These are phyloP conservation scores for Phocides pigmalion DNA, from an alignment of 1,140 invertebrate species.

Conservation along the genomic window DNA sequence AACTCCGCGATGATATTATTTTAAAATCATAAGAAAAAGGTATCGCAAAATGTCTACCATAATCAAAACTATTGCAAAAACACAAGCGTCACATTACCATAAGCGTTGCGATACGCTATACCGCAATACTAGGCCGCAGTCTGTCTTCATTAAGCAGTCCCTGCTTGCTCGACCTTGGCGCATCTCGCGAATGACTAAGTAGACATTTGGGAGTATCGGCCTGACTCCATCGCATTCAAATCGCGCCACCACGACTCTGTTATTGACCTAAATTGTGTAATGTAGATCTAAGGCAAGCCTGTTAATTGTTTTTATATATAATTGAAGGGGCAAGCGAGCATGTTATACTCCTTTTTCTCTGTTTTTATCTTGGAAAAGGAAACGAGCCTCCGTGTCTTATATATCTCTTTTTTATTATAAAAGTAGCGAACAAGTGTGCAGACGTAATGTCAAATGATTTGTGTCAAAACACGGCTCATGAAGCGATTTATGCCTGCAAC, in stretches of 20 bases:
- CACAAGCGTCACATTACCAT: not conserved
- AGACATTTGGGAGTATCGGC: conserved; percentile 52
- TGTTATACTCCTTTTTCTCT: not conserved
- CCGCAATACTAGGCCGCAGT: not conserved
- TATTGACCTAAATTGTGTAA: conserved; percentile 68
- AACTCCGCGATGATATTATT: too few species aligned
- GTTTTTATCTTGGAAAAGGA: too few species aligned
- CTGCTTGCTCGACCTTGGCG: conserved; percentile 50
- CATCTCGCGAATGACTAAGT: conserved; percentile 60
- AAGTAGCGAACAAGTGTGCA: too few species aligned
- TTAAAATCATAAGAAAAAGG: too few species aligned
- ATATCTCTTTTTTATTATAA: too few species aligned
- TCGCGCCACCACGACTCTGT: conserved; percentile 40
- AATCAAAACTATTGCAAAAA: too few species aligned
- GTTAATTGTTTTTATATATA: conserved; percentile 15
- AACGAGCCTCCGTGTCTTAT: too few species aligned
- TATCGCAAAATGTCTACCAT: too few species aligned
- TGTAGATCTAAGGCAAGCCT: conserved; percentile 42
- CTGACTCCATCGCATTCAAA: conserved; percentile 38
- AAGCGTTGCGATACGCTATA: conserved; percentile 12
- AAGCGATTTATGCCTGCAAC: too few species aligned
- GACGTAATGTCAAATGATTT: too few species aligned
- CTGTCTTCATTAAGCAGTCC: conserved; percentile 45
- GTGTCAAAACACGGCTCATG: too few species aligned
- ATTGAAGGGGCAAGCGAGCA: not conserved